phyloP scores from a whole-genome alignment of 2,888 invertebrate genomes.

The Melanargia galathea region DNA sequence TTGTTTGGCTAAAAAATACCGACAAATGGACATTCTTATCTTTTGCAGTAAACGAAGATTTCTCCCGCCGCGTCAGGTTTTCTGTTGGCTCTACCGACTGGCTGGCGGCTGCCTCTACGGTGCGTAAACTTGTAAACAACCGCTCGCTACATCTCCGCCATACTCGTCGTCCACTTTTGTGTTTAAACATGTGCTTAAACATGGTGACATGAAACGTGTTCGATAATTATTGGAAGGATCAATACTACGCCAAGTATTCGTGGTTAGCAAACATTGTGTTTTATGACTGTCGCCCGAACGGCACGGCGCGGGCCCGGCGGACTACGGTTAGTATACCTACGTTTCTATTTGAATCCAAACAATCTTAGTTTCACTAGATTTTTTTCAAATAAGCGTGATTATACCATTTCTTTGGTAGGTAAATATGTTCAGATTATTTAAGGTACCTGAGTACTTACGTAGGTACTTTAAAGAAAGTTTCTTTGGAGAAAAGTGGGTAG shows the following conservation, averaged over 20 bases:
- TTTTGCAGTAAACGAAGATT: constrained; percentile 46
- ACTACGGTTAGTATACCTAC: constrained; percentile 51
- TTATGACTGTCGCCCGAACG: constrained; percentile 68
- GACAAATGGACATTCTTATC: constrained; percentile 36
- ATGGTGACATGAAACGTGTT: constrained; percentile 81
- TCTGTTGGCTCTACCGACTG: constrained; percentile 77
- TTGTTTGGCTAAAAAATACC: constrained; percentile 10
- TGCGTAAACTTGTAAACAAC: constrained; percentile 76
- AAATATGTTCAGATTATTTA: too few species aligned
- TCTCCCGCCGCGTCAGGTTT: constrained; percentile 63
- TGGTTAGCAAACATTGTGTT: constrained; percentile 69
- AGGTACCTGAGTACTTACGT: too few species aligned
- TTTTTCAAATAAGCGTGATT: background rate
- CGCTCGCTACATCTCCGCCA: constrained; percentile 62
- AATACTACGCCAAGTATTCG: constrained; percentile 79
- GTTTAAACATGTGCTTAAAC: constrained; percentile 74
- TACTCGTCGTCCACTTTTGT: constrained; percentile 67
- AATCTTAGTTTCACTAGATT: constrained; percentile 65
- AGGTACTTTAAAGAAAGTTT: too few species aligned
- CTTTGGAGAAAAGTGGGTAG: too few species aligned
- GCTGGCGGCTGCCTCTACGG: constrained; percentile 72
- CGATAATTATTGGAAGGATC: constrained; percentile 83
- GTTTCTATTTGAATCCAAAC: constrained; percentile 80
- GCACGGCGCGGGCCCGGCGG: too few species aligned
- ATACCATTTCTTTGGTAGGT: background rate